Base-by-base conservation (phyloP, 2,888 invertebrate species). In the Morpho deidamia region DNA sequence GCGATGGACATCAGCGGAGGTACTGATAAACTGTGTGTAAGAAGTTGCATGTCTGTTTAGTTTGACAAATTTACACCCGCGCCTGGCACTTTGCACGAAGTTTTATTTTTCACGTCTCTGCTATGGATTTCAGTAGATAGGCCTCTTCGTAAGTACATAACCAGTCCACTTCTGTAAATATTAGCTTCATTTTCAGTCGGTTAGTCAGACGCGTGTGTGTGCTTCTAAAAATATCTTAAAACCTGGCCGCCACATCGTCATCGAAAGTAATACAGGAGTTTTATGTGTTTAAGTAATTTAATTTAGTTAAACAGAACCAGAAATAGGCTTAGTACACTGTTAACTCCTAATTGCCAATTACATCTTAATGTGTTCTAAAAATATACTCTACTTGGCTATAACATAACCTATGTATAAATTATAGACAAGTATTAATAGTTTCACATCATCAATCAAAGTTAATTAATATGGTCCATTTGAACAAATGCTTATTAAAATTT, bases 1-100 rank as follows among this genome's bases (percentile, higher is more conserved):
- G 83, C 81, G 74, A 88, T 88, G 88, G 88, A 88, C 79, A 71
- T 74, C 82, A 78, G 74, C 79, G 87, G 86, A 87, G 88, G 88
- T 88, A 88, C 43, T 50, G 32, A 38, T 10, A 37, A 86, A 76
- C 75, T 72, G 72, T 69, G 76, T 72, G 72, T 70, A 76, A 73
- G 67, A 75, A 71, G 70, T 68, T 84, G 86, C 83, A 87, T 86
- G 86, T 64, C 62, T 63, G 62, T 56, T 51, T 63, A 23, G 23
- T 53, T 61, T 70, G 68, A 66, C 68, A 66, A 68, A 61, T 64
- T 71, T 72, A 72, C 80, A 79, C 78, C 59, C 69, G 70, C 73
- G 74, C 75, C 71, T 78, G 67, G 71, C 74, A 72, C 76, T 67
- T 73, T 78, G 84, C 84, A 84, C 81, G 70, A 72, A 67, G 61